Evolutionary conservation across 2,113 vertebrate genomes (phyloP).

Genomic region (Bagarius yarrelli): DNA sequence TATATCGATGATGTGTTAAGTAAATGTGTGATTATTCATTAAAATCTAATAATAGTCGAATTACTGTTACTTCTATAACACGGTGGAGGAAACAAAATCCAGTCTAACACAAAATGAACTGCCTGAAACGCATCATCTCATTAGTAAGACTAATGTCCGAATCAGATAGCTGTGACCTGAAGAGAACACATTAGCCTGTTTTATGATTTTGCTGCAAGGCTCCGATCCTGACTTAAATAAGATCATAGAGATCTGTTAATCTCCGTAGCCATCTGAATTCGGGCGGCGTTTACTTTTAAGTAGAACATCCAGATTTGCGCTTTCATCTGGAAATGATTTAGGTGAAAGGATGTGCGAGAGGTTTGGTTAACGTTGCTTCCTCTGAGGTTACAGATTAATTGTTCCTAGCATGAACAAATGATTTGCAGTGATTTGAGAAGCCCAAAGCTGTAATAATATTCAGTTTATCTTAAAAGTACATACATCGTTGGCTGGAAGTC

Average conservation of each 20-base stretch:
- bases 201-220: slow-evolving; percentile 13
- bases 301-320: not conserved
- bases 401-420: slow-evolving; percentile 27
- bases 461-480: not conserved
- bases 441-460: not conserved
- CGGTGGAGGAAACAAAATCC: not conserved
- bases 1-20: not conserved
- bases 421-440: not conserved
- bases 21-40: not conserved
- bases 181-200: slow-evolving; percentile 22
- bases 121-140: slow-evolving; percentile 8
- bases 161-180: slow-evolving; percentile 11
- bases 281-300: not conserved
- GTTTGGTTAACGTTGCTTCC: slow-evolving; percentile 16
- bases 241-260: slow-evolving; percentile 15
- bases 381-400: slow-evolving; percentile 45
- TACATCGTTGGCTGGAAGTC: not conserved
- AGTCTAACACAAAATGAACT: not conserved
- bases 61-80: not conserved
- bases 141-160: slow-evolving; percentile 21
- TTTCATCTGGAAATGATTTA: slow-evolving; percentile 3
- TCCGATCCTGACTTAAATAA: slow-evolving; percentile 11
- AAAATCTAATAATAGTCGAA: not conserved
- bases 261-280: no score
- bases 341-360: not conserved